Evolutionary conservation across 1,140 invertebrate genomes (phyloP).

Genomic region (Ganaspis sp.): DNA sequence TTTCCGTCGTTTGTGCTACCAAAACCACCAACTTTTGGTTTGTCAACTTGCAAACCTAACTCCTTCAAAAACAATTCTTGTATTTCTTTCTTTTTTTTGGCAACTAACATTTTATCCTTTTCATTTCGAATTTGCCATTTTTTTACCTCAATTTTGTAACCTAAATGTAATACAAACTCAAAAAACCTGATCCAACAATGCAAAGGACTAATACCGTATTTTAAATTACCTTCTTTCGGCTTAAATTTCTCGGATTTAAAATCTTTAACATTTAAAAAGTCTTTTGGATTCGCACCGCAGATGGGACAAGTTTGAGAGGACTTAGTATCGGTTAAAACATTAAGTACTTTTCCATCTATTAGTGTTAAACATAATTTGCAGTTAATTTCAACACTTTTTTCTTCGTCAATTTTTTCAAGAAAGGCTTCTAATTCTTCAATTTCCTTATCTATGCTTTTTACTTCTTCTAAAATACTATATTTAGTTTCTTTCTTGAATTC

Average conservation of each 20-base stretch:
- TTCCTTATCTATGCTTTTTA: not conserved
- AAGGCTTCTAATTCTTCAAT: no score
- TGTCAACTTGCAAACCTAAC: not conserved
- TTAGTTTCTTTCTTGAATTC: not conserved
- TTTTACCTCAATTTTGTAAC: not conserved
- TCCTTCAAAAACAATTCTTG: slow-evolving; percentile 12
- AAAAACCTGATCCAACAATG: slow-evolving; percentile 29
- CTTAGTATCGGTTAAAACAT: not conserved
- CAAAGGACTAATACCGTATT: not conserved
- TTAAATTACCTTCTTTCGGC: not conserved
- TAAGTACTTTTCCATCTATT: slow-evolving; percentile 23
- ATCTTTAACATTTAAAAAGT: slow-evolving; percentile 7
- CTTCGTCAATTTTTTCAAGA: not conserved
- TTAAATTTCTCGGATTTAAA: not conserved
- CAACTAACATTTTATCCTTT: not conserved
- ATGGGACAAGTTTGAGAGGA: not conserved
- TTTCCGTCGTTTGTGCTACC: slow-evolving; percentile 23
- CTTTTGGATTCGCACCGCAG: not conserved
- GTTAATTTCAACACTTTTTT: not conserved
- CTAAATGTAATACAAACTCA: slow-evolving; percentile 15
- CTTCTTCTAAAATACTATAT: not conserved
- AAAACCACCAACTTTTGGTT: not conserved
- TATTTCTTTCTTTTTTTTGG: not conserved
- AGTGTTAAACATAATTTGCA: not conserved
- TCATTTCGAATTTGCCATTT: slow-evolving; percentile 14